Conservation (phyloP, 2,113 vertebrate genomes). For the Orthonyx spaldingii region DNA sequence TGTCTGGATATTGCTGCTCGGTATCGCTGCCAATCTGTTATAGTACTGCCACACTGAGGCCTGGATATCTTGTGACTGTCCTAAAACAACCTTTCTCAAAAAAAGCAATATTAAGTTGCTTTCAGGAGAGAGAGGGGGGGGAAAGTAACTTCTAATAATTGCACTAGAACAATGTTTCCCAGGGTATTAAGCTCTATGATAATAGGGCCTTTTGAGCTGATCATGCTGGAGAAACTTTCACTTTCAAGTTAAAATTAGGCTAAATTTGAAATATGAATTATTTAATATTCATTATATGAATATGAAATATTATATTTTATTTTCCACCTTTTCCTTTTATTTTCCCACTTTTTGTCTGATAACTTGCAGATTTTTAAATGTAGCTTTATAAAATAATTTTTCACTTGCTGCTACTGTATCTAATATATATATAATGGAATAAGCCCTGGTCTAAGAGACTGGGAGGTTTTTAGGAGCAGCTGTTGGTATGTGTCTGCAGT, state of each 20-base stretch:
- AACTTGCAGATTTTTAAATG: neutral
- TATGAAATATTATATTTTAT: neutral
- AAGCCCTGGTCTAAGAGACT: neutral
- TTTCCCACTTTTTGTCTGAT: neutral
- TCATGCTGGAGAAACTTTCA: neutral
- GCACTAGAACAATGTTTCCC: neutral
- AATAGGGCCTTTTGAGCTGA: neutral
- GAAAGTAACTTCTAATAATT: neutral
- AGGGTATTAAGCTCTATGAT: neutral
- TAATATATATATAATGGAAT: neutral
- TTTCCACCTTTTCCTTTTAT: neutral
- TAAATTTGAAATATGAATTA: neutral
- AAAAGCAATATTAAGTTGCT: neutral
- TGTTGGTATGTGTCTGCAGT: neutral
- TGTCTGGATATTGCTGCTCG: neutral
- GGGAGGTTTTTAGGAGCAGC: neutral
- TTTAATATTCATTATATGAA: too few relatives aligned
- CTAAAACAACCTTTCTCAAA: neutral
- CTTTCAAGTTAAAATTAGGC: neutral
- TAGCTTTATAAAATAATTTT: neutral
- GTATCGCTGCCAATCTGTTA: neutral
- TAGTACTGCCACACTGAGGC: neutral
- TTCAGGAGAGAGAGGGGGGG: fast-evolving
- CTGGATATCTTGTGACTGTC: neutral
- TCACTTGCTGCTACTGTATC: neutral